Evolutionary conservation across 2,113 vertebrate genomes (phyloP).

Genomic region (Myrmecobius fasciatus): DNA sequence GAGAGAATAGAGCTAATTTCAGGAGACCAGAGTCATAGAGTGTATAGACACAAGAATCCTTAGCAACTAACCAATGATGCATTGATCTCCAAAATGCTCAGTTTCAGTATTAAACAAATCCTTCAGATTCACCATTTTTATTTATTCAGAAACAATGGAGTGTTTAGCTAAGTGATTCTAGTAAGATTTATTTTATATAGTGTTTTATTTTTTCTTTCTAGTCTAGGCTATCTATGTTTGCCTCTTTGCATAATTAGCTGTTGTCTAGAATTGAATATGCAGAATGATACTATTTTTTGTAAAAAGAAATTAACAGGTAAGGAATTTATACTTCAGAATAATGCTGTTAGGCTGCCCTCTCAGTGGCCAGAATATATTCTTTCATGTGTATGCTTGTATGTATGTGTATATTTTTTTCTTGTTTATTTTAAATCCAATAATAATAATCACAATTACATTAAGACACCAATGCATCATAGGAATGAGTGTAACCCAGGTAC

Average conservation of each 20-base stretch:
- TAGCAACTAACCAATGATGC: background rate
- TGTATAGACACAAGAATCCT: background rate
- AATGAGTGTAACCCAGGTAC: background rate
- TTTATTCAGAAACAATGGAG: background rate
- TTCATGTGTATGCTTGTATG: background rate
- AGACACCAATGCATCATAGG: background rate
- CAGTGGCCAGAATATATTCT: background rate
- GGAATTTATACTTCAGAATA: background rate
- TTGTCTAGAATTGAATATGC: background rate
- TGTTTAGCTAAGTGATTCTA: background rate
- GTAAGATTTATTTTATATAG: background rate
- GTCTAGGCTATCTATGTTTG: background rate
- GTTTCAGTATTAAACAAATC: background rate
- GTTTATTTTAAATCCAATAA: background rate
- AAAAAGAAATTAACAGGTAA: background rate
- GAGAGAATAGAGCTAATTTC: background rate
- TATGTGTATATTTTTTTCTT: background rate
- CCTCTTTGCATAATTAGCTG: background rate
- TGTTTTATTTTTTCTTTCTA: background rate
- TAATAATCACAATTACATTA: background rate
- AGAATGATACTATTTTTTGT: background rate
- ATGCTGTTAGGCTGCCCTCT: background rate
- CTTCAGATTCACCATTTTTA: background rate
- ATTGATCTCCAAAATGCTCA: background rate
- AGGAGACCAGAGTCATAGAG: background rate